Evolutionary conservation across 2,113 vertebrate genomes (phyloP), one percentile per base, ranked within the genome.

Genomic region (Ciconia boyciana): DNA sequence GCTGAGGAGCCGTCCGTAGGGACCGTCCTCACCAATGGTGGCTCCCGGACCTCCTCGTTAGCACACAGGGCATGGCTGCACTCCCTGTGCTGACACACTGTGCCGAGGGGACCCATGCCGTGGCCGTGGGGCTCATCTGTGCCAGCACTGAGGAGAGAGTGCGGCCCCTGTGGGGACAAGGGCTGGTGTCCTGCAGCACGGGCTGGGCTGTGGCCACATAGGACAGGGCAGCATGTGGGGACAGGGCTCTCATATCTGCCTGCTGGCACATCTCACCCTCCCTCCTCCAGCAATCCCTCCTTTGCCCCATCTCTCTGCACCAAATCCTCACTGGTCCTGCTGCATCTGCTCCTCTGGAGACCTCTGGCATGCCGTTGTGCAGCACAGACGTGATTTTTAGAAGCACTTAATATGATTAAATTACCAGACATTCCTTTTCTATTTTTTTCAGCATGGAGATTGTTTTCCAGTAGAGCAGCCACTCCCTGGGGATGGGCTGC

Each of bases 141-240:
- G 6, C 31, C 1, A 1, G 13, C 0, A 3, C 2, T 8, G 12
- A 25, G 81, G 31, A 28, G 19, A 13, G 2, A 12, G 68, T 7
- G 79, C 20, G 48, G 31, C 10, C 31, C 18, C 34, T 21, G 34
- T 1, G 1, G 19, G 46, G 11, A 2, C 15, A 7, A 17, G 29
- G 55, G 36, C 16, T 20, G 76, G 3, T 3, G 36, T 9, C 48
- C 76, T 21, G 61, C 76, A 10, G 11, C 0, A 11, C 49, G 21
- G 2, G 21, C 48, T 0, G 0, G 68, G 68, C 58, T 64, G 49
- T 9, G 46, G 5, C 13, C 25, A 7, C 3, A 2, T 9, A 11
- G 41, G 17, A 55, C 5, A 26, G 49, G 41, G 34, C 0, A 3
- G 29, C 16, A 0, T 8, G 46, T 2, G 4, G 13, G 70, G 6